Conservation (phyloP, 2,888 invertebrate species). For the Nephrotoma guestfalica region DNA sequence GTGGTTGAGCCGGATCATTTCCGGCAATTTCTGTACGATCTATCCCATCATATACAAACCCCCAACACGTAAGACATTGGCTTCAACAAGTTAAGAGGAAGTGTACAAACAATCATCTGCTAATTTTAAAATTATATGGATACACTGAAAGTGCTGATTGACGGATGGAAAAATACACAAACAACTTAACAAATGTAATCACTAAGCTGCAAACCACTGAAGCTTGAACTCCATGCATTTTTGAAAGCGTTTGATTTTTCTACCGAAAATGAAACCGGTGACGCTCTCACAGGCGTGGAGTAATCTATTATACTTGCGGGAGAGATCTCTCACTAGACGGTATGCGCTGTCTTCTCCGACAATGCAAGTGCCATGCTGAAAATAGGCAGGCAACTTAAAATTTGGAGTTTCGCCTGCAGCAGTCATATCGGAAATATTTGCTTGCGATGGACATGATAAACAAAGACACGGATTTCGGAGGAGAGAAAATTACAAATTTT, state of each 20-base stretch:
- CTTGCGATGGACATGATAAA: neutral
- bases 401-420: neutral
- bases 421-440: neutral
- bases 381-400: neutral
- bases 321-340: neutral
- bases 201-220: neutral
- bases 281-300: neutral
- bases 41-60: too few relatives aligned
- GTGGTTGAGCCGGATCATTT: too few relatives aligned
- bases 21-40: too few relatives aligned
- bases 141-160: neutral
- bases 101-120: neutral
- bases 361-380: neutral
- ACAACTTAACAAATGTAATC: neutral
- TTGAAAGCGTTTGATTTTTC: neutral
- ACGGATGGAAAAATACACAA: neutral
- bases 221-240: neutral
- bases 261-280: neutral
- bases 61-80: too few relatives aligned
- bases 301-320: neutral
- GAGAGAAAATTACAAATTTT: neutral
- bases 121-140: neutral
- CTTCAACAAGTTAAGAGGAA: neutral
- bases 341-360: neutral
- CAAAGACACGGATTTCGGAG: neutral